Evolutionary conservation across 2,888 invertebrate genomes (phyloP).

Genomic region (Microchrysa polita): DNA sequence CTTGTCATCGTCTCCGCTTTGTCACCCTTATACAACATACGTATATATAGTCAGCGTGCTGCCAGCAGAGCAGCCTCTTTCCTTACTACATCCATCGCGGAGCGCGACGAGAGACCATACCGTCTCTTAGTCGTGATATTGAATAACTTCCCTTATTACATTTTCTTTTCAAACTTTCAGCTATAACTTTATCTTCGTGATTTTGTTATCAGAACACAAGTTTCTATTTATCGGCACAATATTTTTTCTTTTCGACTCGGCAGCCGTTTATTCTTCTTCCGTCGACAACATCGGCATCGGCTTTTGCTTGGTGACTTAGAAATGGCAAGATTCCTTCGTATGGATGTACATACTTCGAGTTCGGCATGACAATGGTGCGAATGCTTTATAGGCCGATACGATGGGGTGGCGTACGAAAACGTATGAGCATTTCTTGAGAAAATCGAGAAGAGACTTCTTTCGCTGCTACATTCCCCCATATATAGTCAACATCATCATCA

Average conservation of each 20-base stretch:
- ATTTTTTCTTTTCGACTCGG: conserved; percentile 30
- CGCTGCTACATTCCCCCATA: conserved; percentile 16
- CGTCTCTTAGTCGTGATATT: not conserved
- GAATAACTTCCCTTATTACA: conserved; percentile 34
- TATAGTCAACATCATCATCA: conserved; percentile 4
- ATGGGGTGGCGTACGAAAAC: not conserved
- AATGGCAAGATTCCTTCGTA: conserved; percentile 5
- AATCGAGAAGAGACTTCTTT: not conserved
- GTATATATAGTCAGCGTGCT: no score
- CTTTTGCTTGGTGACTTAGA: conserved; percentile 7
- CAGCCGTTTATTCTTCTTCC: not conserved
- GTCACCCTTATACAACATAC: no score
- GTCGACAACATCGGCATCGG: no score
- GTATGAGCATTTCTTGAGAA: conserved; percentile 8
- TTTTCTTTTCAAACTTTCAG: conserved; percentile 32
- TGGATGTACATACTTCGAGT: no score
- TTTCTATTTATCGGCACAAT: conserved; percentile 39
- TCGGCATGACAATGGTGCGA: conserved; percentile 8
- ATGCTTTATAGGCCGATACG: not conserved
- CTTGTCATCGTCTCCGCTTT: not conserved
- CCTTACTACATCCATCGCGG: no score
- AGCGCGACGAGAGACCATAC: not conserved
- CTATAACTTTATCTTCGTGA: conserved; percentile 39
- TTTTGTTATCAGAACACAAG: conserved; percentile 39
- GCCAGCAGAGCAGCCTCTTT: not conserved